phyloP scores from a whole-genome alignment of 2,888 invertebrate genomes.

The Drosophila pegasa region DNA sequence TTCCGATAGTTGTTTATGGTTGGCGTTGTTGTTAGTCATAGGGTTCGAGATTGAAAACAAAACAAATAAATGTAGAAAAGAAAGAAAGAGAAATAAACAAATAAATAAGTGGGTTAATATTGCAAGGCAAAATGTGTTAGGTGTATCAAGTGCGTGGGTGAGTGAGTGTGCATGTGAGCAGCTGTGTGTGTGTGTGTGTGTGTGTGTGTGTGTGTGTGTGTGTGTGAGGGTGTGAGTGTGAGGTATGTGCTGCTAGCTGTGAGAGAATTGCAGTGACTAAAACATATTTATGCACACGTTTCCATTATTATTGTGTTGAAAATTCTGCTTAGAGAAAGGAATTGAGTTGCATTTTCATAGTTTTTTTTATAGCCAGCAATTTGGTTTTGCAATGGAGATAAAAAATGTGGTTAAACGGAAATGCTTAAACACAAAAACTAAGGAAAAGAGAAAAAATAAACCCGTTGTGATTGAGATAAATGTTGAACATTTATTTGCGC shows the following conservation, averaged over 20 bases:
- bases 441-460: constrained; percentile 26
- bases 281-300: not conserved
- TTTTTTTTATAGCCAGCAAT: constrained; percentile 16
- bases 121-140: constrained; percentile 25
- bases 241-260: too few species aligned
- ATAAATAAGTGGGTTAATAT: constrained; percentile 64
- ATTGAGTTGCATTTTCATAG: not conserved
- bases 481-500: constrained; percentile 55
- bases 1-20: constrained; percentile 42
- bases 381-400: constrained; percentile 18
- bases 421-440: constrained; percentile 26
- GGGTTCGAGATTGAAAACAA: constrained; percentile 20
- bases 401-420: constrained; percentile 23
- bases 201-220: constrained; percentile 6
- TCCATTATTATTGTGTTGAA: not conserved
- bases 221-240: constrained; percentile 2
- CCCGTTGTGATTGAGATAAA: constrained; percentile 40
- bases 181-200: constrained; percentile 5
- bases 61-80: constrained; percentile 25
- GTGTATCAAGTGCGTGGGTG: constrained; percentile 18
- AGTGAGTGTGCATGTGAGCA: too few species aligned
- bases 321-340: not conserved
- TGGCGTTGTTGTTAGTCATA: constrained; percentile 50
- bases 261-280: constrained; percentile 18
- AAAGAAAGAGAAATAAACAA: constrained; percentile 36